Base-by-base conservation (phyloP, 2,888 invertebrate genomes). In the Pristionchus arcanus region DNA sequence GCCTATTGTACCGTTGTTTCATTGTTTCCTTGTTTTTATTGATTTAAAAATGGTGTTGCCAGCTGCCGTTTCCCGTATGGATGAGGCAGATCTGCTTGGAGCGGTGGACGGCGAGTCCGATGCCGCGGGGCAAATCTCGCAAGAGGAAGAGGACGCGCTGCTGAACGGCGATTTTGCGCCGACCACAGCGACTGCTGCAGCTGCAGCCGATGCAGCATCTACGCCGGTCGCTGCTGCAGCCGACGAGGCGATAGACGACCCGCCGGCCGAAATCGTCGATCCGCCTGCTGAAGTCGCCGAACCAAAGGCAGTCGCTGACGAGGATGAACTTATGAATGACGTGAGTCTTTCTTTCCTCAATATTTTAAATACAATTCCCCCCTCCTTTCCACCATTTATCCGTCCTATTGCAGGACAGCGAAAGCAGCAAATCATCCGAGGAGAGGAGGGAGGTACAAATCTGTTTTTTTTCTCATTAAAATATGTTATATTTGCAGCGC, bases 71-170 rank as follows among this genome's bases (percentile, higher is more conserved):
- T 11, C 1, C 21, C 34, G 4, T 1, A 81, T 81, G 81, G 81
- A 81, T 53, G 81, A 81, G 19, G 49, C 49, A 28, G 81, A 49
- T n/a, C 49, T 81, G 81, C 81, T 81, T n/a, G 81, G 81, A 2
- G 81, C 5, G 49, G 53, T 4, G 19, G 74, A 42, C 49, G 81
- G 19, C n/a, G 49, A 15, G 13, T 4, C 77, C 9, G 9, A 25
- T 11, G n/a, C 15, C 49, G 49, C 3, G 11, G 15, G 81, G 13
- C 11, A 11, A 13, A 28, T 81, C 49, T 28, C 49, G 15, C n/a
- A 81, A 53, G 49, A 81, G 53, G 81, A 81, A 42, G 81, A 81
- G 81, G 81, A 81, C 81, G 81, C 49, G 81, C 81, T 74, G 21
- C 74, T 74, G 28, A 74, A 74, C 21, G 59, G 21, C 74, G 74